phyloP scores from a whole-genome alignment of 2,113 vertebrate species.

The Sylvilagus bachmani region DNA sequence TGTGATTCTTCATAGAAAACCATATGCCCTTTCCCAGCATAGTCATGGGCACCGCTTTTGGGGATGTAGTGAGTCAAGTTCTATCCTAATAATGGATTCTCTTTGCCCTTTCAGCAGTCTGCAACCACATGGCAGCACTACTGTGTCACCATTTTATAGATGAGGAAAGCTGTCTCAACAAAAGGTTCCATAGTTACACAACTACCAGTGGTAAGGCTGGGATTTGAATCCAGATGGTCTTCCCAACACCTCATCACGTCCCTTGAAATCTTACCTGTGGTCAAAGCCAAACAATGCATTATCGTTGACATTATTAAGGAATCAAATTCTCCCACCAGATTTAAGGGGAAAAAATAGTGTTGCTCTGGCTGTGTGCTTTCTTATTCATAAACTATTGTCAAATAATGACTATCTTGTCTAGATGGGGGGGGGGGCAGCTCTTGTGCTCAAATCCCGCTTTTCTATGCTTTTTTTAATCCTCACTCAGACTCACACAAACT shows the following conservation, averaged over 20 bases:
- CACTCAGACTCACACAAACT: neutral
- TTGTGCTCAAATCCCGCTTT: neutral
- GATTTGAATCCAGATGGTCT: neutral
- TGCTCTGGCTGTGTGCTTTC: neutral
- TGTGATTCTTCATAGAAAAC: neutral
- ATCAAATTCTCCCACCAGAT: neutral
- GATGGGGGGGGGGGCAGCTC: neutral
- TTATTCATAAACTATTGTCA: neutral
- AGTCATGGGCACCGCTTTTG: neutral
- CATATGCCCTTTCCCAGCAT: neutral
- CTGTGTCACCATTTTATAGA: neutral
- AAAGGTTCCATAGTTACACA: neutral
- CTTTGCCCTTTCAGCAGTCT: neutral
- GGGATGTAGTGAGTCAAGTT: neutral
- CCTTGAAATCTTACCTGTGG: neutral
- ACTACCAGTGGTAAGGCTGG: neutral
- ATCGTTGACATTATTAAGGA: neutral
- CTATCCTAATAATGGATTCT: neutral
- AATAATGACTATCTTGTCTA: constrained; percentile 34
- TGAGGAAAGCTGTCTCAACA: constrained; percentile 1
- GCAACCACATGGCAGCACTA: neutral
- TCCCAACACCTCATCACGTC: neutral
- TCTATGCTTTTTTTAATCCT: neutral
- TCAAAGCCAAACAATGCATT: neutral
- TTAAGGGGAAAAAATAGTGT: neutral